Evolutionary conservation across 2,888 invertebrate genomes (phyloP), one percentile per base, ranked within the genome.

Genomic region (Cephonodes hylas): DNA sequence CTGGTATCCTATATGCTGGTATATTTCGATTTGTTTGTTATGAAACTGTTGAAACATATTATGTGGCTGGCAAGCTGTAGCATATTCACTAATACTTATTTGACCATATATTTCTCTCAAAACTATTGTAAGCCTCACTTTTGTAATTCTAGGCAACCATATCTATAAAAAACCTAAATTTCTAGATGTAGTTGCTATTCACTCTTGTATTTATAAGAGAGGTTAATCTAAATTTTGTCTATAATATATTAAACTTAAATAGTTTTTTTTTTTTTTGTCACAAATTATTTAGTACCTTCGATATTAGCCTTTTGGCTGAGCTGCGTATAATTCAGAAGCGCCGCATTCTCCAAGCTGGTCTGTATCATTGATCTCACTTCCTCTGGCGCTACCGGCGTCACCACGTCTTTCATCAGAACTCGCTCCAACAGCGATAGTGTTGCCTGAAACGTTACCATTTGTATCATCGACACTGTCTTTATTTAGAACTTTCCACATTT

Each of bases 331-430:
- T 99, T 99, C 60, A 99, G 96, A 61, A 99, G 94, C 1, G 99
- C 99, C 13, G 99, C 99, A 68, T 98, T 98, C 93, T 99, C 99
- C 74, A 99, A 93, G 85, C 99, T 98, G 75, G 98, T 98, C 85
- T 99, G 97, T 71, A 99, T 99, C 94, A 99, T 97, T 44, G 95
- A 95, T 67, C 99, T 94, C 1, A 99, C 99, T 89, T 99, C 99
- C 86, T 99, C 95, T 73, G 98, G 96, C 64, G 98, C 97, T 59
- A 99, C 99, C 5, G 99, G 99, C 31, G 99, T 99, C 48, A 97
- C 98, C 68, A 99, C 97, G 86, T 99, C 99, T 87, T 99, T 99
- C 99, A 99, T 99, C 67, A 99, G 89, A 10, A 99, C 99, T 77
- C 99, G 94, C 92, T 99, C 99, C 66, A 99, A 89, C 46, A 99